A percentile compares a stretch with the other conserved stretches of the same genome.
Evolutionary conservation across 2,888 invertebrate genomes (phyloP).

Genomic region (Diadegma fenestrale): DNA sequence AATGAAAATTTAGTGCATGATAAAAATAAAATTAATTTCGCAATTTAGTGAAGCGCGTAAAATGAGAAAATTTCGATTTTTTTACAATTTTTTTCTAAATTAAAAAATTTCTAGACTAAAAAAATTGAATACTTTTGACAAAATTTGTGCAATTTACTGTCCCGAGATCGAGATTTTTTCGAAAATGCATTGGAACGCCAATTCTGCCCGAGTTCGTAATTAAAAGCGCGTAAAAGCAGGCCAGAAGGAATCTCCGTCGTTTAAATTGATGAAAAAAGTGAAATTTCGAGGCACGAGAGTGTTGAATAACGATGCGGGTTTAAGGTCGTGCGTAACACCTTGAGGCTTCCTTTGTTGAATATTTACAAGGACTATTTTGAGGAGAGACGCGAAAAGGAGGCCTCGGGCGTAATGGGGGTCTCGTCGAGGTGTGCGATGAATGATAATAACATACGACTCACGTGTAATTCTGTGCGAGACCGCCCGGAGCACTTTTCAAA

Average conservation of each 20-base stretch:
- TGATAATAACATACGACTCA: constrained; percentile 52
- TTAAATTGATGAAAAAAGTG: constrained; percentile 2
- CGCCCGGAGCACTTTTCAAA: constrained; percentile 18
- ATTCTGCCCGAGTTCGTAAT: background rate
- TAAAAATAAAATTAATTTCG: background rate
- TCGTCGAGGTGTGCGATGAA: constrained; percentile 58
- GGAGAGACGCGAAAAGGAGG: constrained; percentile 47
- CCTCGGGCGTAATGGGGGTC: constrained; percentile 57
- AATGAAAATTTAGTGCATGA: background rate
- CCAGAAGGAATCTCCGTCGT: background rate
- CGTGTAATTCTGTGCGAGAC: constrained; percentile 22
- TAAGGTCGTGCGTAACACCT: constrained; percentile 43
- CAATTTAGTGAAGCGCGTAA: background rate
- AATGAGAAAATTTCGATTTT: background rate
- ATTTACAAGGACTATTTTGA: constrained; percentile 53
- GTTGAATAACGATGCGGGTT: constrained; percentile 37
- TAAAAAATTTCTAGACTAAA: background rate
- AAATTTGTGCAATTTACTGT: background rate
- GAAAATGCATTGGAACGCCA: background rate
- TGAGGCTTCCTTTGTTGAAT: constrained; percentile 35
- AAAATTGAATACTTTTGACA: background rate
- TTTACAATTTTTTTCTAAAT: background rate
- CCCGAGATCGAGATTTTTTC: background rate
- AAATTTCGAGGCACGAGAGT: background rate
- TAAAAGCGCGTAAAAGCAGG: background rate